Percentiles rank a stretch among this genome's conserved stretches.
Evolutionary conservation across 1,140 invertebrate genomes (phyloP).

Genomic region (Himalopsyche phryganea): DNA sequence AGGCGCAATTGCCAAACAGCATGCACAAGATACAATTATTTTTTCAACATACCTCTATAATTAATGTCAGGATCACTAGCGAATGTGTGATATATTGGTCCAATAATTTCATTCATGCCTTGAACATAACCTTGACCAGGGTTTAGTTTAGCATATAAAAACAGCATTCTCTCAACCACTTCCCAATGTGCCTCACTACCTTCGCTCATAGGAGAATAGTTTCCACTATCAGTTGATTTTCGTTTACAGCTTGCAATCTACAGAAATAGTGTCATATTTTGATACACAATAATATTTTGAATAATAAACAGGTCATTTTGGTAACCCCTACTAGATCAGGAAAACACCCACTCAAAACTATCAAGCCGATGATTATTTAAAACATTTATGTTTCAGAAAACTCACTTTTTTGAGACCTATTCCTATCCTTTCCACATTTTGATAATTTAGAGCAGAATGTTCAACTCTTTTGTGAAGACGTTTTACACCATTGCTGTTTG

Average conservation of each 20-base stretch:
- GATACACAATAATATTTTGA: background rate
- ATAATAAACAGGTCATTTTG: too few relatives aligned
- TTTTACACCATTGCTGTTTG: constrained; percentile 69
- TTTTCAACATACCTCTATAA: constrained; percentile 66
- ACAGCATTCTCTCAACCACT: constrained; percentile 94
- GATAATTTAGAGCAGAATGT: constrained; percentile 77
- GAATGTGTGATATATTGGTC: constrained; percentile 97
- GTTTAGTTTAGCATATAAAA: constrained; percentile 97
- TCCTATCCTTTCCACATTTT: constrained; percentile 83
- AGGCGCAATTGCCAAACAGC: too few relatives aligned
- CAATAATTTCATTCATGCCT: constrained; percentile 99
- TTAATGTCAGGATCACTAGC: constrained; percentile 82
- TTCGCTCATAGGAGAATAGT: constrained; percentile 76
- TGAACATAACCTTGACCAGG: constrained; percentile 97
- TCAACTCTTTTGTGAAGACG: constrained; percentile 85
- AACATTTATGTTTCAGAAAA: too few relatives aligned
- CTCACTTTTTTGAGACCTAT: constrained; percentile 84
- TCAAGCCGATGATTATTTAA: too few relatives aligned
- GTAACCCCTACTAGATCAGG: too few relatives aligned
- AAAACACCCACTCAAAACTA: too few relatives aligned
- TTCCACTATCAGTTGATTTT: constrained; percentile 37
- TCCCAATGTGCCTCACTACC: constrained; percentile 93
- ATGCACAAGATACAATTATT: too few relatives aligned
- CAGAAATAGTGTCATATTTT: background rate
- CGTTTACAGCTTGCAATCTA: background rate